These are phyloP conservation scores for Asobara japonica DNA, from an alignment of 1,140 invertebrate species.

Conservation along the genomic window DNA sequence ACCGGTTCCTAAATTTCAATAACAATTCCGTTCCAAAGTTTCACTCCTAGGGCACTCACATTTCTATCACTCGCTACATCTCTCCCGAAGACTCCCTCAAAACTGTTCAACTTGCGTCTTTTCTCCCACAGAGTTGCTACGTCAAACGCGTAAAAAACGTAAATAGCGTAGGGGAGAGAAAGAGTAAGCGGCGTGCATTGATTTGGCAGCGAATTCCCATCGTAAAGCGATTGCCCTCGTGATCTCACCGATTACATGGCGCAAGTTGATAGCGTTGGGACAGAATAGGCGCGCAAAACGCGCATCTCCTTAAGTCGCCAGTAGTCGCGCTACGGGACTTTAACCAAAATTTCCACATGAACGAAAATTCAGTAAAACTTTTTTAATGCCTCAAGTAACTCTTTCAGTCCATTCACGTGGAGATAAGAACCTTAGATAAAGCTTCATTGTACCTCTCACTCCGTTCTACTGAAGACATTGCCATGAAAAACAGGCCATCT, in stretches of 20 bases:
- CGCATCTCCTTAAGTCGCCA: neutral
- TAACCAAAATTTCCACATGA: no score
- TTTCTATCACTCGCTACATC: no score
- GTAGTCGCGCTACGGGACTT: neutral
- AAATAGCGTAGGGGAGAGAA: neutral
- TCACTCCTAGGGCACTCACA: no score
- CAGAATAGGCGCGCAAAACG: conserved; percentile 26
- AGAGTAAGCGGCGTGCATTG: neutral
- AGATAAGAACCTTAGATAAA: no score
- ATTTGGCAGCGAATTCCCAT: neutral
- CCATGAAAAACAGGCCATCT: no score
- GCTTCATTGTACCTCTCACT: no score
- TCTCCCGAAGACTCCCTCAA: neutral
- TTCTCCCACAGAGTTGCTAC: neutral
- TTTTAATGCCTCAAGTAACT: no score
- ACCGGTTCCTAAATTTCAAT: no score
- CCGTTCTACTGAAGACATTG: no score
- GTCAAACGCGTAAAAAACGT: neutral
- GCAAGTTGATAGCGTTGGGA: conserved; percentile 22
- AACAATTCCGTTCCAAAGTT: no score
- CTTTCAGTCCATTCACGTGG: no score
- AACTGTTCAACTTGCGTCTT: neutral
- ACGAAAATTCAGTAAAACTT: no score
- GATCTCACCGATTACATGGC: neutral
- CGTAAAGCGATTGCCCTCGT: neutral